phyloP scores from a whole-genome alignment of 2,888 invertebrate genomes.

The Spilosoma lubricipeda region DNA sequence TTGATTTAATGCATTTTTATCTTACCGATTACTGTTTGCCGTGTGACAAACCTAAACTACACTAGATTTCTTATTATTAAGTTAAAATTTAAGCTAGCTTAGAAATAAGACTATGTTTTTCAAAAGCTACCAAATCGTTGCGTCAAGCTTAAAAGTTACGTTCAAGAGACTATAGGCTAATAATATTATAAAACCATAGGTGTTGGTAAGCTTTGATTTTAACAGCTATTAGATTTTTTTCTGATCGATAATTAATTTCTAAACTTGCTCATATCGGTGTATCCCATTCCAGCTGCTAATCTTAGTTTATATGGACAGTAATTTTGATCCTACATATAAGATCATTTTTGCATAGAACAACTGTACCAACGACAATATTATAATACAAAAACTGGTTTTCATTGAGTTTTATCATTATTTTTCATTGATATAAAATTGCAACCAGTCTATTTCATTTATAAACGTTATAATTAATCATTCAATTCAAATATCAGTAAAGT shows the following conservation, averaged over 20 bases:
- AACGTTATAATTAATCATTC: neutral
- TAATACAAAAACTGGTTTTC: neutral
- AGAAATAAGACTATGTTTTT: neutral
- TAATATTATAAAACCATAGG: neutral
- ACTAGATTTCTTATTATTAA: neutral
- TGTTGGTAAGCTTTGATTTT: neutral
- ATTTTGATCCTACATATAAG: neutral
- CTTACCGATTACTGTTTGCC: conserved; percentile 47
- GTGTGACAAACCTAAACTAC: conserved; percentile 13
- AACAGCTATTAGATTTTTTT: no score
- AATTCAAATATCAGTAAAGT: neutral
- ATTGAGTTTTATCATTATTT: neutral
- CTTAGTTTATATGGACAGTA: neutral
- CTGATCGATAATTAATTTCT: no score
- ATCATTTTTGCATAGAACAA: neutral
- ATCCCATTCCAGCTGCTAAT: neutral
- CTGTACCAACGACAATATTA: neutral
- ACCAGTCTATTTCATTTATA: neutral
- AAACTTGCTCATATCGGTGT: neutral
- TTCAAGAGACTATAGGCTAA: neutral
- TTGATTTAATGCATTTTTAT: conserved; percentile 69
- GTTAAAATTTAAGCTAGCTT: neutral
- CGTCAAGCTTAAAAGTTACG: neutral
- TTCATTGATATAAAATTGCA: neutral
- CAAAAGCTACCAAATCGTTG: neutral